phyloP scores from a whole-genome alignment of 2,888 invertebrate species.

The Choreutis nemorana region DNA sequence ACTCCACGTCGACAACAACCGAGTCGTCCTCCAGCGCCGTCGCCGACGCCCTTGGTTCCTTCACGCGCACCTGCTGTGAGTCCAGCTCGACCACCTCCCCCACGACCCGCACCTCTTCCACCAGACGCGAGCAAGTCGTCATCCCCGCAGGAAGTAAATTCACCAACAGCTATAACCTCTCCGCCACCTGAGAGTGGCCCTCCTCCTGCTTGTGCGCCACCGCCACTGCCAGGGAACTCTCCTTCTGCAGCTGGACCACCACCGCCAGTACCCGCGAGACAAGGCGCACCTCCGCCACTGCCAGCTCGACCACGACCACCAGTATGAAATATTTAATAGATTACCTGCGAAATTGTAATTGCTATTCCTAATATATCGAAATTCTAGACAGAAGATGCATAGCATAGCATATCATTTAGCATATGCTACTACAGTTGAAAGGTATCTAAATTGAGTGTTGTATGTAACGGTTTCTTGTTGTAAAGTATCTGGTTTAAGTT shows the following conservation, averaged over 20 bases:
- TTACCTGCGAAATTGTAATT: too few species aligned
- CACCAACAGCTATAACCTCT: conserved; percentile 38
- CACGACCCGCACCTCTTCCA: conserved; percentile 63
- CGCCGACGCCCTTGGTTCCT: conserved; percentile 54
- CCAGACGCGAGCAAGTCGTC: conserved; percentile 34
- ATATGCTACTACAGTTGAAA: too few species aligned
- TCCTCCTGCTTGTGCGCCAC: conserved; percentile 72
- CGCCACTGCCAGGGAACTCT: conserved; percentile 40
- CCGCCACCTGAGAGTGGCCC: conserved; percentile 67
- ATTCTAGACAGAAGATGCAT: not conserved
- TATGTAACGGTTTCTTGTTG: too few species aligned
- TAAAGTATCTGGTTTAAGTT: too few species aligned
- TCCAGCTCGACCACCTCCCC: conserved; percentile 66
- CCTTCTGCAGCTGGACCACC: conserved; percentile 33
- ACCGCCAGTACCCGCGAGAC: conserved; percentile 64
- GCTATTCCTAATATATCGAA: not conserved
- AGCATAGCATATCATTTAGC: too few species aligned
- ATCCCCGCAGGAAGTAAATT: too few species aligned
- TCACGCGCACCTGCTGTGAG: conserved; percentile 54
- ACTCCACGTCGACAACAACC: conserved; percentile 61
- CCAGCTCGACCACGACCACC: conserved; percentile 70
- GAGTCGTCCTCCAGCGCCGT: conserved; percentile 70
- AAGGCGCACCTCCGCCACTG: conserved; percentile 71
- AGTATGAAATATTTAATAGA: too few species aligned
- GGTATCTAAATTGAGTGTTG: too few species aligned